Percentiles rank a stretch among this genome's conserved stretches.
Evolutionary conservation across 2,113 vertebrate species (phyloP).

Genomic region (Amblyopsis rosae): DNA sequence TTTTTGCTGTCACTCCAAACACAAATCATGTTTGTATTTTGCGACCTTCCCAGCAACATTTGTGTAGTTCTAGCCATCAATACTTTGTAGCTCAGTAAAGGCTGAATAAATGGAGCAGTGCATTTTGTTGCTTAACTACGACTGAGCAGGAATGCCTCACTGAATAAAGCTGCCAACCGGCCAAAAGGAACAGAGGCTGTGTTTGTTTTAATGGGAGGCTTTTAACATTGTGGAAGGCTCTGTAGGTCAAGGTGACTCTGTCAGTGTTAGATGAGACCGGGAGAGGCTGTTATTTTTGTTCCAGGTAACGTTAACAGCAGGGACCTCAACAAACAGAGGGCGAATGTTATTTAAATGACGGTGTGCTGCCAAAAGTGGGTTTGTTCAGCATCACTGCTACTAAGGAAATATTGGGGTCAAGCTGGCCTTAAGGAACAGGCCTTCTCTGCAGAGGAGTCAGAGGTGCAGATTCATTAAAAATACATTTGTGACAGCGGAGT

Average conservation of each 20-base stretch:
- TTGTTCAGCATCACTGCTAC: constrained; percentile 31
- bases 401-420: constrained; percentile 57
- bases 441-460: constrained; percentile 60
- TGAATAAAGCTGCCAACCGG: neutral
- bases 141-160: neutral
- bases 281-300: constrained; percentile 5
- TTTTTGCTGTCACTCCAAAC: neutral
- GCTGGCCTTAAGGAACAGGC: constrained; percentile 50
- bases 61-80: neutral
- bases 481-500: constrained; percentile 69
- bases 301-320: constrained; percentile 37
- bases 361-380: constrained; percentile 31
- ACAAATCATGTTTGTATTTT: constrained; percentile 5
- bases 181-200: neutral
- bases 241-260: constrained; percentile 43
- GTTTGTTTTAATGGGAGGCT: constrained; percentile 3
- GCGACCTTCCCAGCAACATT: neutral
- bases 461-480: constrained; percentile 76
- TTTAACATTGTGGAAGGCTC: neutral
- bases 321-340: constrained; percentile 20
- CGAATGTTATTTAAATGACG: constrained; percentile 55
- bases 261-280: constrained; percentile 22
- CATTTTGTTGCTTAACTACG: neutral
- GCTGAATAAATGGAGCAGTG: neutral
- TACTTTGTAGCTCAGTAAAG: neutral